Percentiles rank a stretch among this genome's conserved stretches.
Conservation (phyloP, 2,888 invertebrate genomes). For the Chironomus riparius region DNA sequence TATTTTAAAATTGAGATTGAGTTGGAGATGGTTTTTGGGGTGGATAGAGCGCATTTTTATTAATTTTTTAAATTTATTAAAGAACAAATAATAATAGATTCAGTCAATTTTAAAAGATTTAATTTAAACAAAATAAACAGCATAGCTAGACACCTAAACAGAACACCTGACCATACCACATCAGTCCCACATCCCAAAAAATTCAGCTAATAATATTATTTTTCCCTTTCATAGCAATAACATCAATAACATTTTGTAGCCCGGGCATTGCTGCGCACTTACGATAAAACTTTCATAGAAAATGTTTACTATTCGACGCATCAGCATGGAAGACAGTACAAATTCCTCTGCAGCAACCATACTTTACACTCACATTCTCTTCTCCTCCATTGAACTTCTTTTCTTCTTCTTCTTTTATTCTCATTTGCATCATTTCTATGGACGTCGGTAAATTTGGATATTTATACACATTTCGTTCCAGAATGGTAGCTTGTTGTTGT, state of each 20-base stretch:
- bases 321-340: constrained; percentile 8
- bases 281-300: not conserved
- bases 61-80: too few relatives aligned
- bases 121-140: not conserved
- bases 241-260: not conserved
- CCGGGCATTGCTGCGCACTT: constrained; percentile 19
- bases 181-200: not conserved
- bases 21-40: too few relatives aligned
- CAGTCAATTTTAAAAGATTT: too few relatives aligned
- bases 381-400: not conserved
- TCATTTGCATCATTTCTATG: too few relatives aligned
- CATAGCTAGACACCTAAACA: not conserved
- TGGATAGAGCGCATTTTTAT: too few relatives aligned
- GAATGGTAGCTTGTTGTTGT: too few relatives aligned
- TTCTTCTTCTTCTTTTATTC: not conserved
- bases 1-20: too few relatives aligned
- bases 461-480: too few relatives aligned
- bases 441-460: too few relatives aligned
- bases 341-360: constrained; percentile 9
- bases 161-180: too few relatives aligned
- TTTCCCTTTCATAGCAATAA: too few relatives aligned
- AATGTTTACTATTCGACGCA: constrained; percentile 15
- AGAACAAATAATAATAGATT: too few relatives aligned
- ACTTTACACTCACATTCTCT: not conserved
- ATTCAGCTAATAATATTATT: not conserved